Evolutionary conservation across 2,113 vertebrate genomes (phyloP).

Genomic region (Epinephelus lanceolatus): DNA sequence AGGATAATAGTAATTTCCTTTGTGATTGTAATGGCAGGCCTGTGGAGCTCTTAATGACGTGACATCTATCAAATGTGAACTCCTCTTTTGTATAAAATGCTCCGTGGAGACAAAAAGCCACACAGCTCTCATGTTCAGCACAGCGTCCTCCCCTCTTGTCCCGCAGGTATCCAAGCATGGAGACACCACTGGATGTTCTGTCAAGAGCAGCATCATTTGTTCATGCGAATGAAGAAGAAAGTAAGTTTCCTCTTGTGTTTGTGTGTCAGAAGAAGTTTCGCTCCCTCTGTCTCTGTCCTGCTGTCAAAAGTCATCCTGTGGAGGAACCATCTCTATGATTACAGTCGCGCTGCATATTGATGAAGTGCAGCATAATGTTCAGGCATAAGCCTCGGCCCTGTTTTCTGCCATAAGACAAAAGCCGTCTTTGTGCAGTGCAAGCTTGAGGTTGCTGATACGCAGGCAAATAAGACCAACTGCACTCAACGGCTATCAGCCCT

Average conservation of each 20-base stretch:
- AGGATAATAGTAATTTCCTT: not conserved
- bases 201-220: slow-evolving; percentile 98
- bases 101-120: not conserved
- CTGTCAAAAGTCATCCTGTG: slow-evolving; percentile 16
- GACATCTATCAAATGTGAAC: not conserved
- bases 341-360: slow-evolving; percentile 20
- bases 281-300: not conserved
- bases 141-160: slow-evolving; percentile 27
- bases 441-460: slow-evolving; percentile 48
- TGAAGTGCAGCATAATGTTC: slow-evolving; percentile 45
- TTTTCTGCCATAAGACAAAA: slow-evolving; percentile 62
- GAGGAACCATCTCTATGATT: slow-evolving; percentile 31
- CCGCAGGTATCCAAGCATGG: slow-evolving; percentile 89
- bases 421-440: slow-evolving; percentile 58
- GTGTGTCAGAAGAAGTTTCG: not conserved
- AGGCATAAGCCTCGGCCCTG: slow-evolving; percentile 20
- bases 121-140: slow-evolving; percentile 6
- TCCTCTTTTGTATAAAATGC: not conserved
- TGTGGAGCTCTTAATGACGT: not conserved
- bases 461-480: slow-evolving; percentile 74
- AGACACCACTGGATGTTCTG: slow-evolving; percentile 97
- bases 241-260: slow-evolving; percentile 85
- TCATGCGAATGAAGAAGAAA: slow-evolving; percentile 96
- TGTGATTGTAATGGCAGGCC: not conserved
- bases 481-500: slow-evolving; percentile 61